phyloP scores from a whole-genome alignment of 2,797 vertebrate species.

The Pristis pectinata region DNA sequence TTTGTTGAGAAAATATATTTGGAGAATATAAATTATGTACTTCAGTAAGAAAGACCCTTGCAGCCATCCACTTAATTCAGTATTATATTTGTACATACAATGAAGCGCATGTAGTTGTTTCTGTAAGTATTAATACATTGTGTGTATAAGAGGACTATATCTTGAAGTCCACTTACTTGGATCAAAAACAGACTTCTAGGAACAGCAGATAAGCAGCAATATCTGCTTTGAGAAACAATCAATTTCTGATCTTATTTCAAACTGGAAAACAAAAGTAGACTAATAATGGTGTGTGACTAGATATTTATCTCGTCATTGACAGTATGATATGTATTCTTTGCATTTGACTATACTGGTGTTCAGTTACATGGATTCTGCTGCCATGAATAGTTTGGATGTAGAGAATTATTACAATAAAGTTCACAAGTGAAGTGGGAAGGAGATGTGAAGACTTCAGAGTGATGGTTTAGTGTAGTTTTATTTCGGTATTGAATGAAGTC shows the following conservation, averaged over 20 bases:
- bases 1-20: constrained; percentile 17
- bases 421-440: background rate
- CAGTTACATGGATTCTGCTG: background rate
- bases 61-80: constrained; percentile 8
- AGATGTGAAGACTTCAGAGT: background rate
- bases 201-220: background rate
- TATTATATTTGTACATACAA: constrained; percentile 13
- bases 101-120: background rate
- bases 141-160: background rate
- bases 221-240: background rate
- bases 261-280: background rate
- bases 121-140: background rate
- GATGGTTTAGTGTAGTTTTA: background rate
- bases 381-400: background rate
- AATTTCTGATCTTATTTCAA: background rate
- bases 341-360: background rate
- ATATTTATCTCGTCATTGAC: background rate
- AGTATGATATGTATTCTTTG: background rate
- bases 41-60: background rate
- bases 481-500: background rate
- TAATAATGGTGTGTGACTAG: background rate
- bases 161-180: background rate
- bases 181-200: background rate
- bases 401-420: background rate
- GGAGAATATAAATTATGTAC: constrained; percentile 23